Conservation (phyloP, 2,888 invertebrate genomes). For the Mamestra brassicae region DNA sequence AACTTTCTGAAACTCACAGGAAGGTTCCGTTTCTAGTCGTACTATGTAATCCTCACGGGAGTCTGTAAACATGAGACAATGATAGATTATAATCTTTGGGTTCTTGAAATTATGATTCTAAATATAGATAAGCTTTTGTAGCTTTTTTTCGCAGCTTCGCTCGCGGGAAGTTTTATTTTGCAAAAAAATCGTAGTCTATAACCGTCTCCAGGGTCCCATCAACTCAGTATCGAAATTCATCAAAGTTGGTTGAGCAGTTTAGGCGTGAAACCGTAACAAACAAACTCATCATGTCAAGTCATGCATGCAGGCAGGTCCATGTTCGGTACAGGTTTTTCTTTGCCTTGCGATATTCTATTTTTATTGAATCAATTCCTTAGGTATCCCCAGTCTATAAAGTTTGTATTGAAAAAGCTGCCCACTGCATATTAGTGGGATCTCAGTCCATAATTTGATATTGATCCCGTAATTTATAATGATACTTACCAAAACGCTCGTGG, state of each 20-base stretch:
- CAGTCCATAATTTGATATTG: conserved; percentile 20
- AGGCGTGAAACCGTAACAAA: too few relatives aligned
- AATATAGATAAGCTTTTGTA: too few relatives aligned
- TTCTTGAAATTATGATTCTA: not conserved
- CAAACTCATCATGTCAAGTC: too few relatives aligned
- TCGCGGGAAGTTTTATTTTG: too few relatives aligned
- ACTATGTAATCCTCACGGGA: conserved; percentile 7
- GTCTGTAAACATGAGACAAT: not conserved
- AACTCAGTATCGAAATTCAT: too few relatives aligned
- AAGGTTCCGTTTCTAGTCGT: conserved; percentile 6
- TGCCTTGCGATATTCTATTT: too few relatives aligned
- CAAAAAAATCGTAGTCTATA: too few relatives aligned
- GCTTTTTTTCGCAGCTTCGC: not conserved
- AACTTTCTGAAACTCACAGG: conserved; percentile 9
- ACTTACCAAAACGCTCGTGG: not conserved
- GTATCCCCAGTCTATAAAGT: not conserved
- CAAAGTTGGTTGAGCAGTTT: too few relatives aligned
- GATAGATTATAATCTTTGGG: not conserved
- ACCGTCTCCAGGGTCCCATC: too few relatives aligned
- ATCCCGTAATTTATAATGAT: conserved; percentile 15
- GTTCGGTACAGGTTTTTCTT: too few relatives aligned
- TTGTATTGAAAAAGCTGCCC: conserved; percentile 8
- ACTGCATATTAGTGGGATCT: not conserved
- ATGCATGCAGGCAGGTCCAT: too few relatives aligned
- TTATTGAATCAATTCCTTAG: conserved; percentile 8